Conservation (phyloP, 2,888 invertebrate genomes). For the Copidosoma aretas region DNA sequence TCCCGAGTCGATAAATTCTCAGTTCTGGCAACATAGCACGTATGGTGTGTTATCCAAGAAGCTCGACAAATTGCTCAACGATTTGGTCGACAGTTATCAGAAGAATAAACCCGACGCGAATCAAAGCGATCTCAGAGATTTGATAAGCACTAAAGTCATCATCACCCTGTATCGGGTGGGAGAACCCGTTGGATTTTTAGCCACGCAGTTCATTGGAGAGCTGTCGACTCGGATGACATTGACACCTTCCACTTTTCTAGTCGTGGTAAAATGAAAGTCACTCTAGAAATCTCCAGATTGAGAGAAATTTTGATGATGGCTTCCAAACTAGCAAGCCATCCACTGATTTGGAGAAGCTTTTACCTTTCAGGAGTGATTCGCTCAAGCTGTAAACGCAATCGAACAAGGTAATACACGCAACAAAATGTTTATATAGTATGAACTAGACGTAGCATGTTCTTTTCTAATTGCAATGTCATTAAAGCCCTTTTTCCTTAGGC, state of each 20-base stretch:
- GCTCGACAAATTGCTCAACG: too few species aligned
- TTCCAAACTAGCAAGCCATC: constrained; percentile 92
- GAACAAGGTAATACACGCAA: constrained; percentile 72
- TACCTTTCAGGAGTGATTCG: too few species aligned
- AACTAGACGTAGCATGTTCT: too few species aligned
- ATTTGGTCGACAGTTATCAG: constrained; percentile 70
- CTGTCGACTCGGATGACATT: constrained; percentile 99
- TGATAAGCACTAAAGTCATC: constrained; percentile 79
- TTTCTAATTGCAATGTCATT: too few species aligned
- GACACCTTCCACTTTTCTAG: constrained; percentile 99
- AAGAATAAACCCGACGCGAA: constrained; percentile 52
- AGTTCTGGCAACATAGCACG: constrained; percentile 75
- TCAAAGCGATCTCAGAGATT: constrained; percentile 67
- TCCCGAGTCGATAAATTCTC: constrained; percentile 78
- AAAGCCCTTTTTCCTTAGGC: too few species aligned
- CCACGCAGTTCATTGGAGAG: constrained; percentile 96
- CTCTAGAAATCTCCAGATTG: constrained; percentile 97
- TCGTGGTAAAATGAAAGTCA: constrained; percentile 99
- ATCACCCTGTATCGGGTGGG: constrained; percentile 85
- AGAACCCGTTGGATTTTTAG: constrained; percentile 93
- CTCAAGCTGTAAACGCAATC: constrained; percentile 67
- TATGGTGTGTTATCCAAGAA: constrained; percentile 88
- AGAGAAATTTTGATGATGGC: constrained; percentile 97
- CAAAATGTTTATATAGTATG: too few species aligned
- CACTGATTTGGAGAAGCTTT: constrained; percentile 65